These are phyloP conservation scores for Zosterops borbonicus DNA, from an alignment of 2,113 vertebrate species.

Conservation along the genomic window DNA sequence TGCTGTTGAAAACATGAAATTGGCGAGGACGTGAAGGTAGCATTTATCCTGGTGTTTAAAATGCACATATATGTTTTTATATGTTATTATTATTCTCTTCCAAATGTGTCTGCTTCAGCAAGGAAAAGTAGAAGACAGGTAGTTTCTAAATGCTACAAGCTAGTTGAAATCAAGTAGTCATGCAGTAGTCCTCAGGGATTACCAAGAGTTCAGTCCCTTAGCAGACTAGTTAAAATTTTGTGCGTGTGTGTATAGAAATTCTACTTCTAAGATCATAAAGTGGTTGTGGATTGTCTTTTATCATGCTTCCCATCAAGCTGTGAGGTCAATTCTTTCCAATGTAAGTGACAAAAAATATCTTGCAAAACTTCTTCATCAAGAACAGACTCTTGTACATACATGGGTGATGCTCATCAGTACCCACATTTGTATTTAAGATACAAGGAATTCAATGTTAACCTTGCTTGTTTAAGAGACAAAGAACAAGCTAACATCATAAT, in stretches of 20 bases:
- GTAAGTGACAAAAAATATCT: background rate
- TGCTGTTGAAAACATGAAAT: background rate
- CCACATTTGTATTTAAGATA: background rate
- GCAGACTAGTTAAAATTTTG: background rate
- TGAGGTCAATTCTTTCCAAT: background rate
- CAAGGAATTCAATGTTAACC: background rate
- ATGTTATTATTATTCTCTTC: background rate
- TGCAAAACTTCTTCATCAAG: background rate
- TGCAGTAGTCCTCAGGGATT: background rate
- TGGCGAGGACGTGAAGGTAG: background rate
- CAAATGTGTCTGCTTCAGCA: background rate
- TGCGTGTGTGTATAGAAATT: background rate
- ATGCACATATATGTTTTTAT: background rate
- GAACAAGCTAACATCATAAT: background rate
- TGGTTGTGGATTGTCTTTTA: background rate
- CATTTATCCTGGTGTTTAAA: background rate
- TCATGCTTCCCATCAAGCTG: background rate
- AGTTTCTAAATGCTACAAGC: background rate
- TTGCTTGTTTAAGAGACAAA: background rate
- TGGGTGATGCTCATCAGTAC: background rate
- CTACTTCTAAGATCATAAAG: background rate
- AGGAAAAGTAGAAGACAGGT: background rate
- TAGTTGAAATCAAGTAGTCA: background rate
- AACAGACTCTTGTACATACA: background rate
- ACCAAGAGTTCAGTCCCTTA: background rate